Percentiles rank a stretch among this genome's conserved stretches.
These are phyloP conservation scores for Novumbra hubbsi DNA, from an alignment of 2,797 vertebrate genomes.

Conservation along the genomic window DNA sequence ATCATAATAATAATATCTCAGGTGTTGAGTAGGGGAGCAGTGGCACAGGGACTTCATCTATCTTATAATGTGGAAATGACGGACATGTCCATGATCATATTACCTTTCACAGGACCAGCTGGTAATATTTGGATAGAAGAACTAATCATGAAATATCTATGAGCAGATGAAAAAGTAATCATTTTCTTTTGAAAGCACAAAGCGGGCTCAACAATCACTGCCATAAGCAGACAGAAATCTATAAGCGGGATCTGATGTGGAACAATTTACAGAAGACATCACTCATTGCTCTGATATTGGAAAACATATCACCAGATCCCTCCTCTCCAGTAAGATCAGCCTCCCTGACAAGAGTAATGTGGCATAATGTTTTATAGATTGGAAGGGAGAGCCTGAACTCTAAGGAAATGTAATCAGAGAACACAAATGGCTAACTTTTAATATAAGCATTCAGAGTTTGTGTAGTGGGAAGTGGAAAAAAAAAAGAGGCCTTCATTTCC, in stretches of 20 bases:
- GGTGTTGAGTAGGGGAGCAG: constrained; percentile 39
- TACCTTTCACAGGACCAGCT: constrained; percentile 61
- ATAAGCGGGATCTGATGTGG: constrained; percentile 73
- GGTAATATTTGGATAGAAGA: constrained; percentile 57
- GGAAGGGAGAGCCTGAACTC: constrained; percentile 35
- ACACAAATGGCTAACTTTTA: constrained; percentile 34
- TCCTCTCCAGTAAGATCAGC: constrained; percentile 29
- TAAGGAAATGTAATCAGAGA: constrained; percentile 34
- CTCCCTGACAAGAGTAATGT: constrained; percentile 48
- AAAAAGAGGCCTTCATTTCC: constrained; percentile 29
- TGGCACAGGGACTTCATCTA: constrained; percentile 49
- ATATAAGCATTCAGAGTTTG: constrained; percentile 25
- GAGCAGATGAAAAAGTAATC: constrained; percentile 75
- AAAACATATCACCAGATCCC: constrained; percentile 53
- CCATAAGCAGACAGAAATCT: constrained; percentile 70
- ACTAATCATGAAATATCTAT: constrained; percentile 74
- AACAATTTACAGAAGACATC: constrained; percentile 72
- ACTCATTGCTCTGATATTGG: constrained; percentile 66
- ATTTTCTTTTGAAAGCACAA: constrained; percentile 51
- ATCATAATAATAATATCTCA: constrained; percentile 38
- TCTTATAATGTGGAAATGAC: constrained; percentile 57
- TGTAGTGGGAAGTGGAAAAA: not conserved
- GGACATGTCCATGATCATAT: constrained; percentile 61
- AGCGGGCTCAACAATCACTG: constrained; percentile 54
- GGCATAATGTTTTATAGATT: constrained; percentile 37